Evolutionary conservation across 2,888 invertebrate genomes (phyloP).

Genomic region (Tanypteryx hageni): DNA sequence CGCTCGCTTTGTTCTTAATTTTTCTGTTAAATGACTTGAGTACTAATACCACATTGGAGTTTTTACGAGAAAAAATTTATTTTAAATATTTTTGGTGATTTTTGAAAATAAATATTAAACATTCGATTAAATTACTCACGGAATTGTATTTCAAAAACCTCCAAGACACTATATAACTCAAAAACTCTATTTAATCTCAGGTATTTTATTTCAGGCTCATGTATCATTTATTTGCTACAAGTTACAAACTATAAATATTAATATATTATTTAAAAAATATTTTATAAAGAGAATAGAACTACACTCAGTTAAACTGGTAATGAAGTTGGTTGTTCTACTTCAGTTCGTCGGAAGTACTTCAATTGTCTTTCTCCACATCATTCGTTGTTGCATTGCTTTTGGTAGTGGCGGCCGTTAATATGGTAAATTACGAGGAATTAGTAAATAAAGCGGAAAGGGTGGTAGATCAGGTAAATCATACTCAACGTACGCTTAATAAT

Average conservation of each 20-base stretch:
- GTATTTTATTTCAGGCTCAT: background rate
- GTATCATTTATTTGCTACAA: too few relatives aligned
- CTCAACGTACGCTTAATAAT: background rate
- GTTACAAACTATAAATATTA: too few relatives aligned
- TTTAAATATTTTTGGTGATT: too few relatives aligned
- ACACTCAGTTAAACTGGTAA: background rate
- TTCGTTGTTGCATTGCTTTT: conserved; percentile 36
- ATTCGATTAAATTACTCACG: background rate
- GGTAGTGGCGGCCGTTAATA: conserved; percentile 44
- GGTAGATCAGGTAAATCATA: conserved; percentile 18
- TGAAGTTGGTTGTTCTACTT: conserved; percentile 3
- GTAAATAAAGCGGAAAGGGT: conserved; percentile 59
- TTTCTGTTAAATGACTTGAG: too few relatives aligned
- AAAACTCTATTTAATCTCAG: background rate
- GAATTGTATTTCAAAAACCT: background rate
- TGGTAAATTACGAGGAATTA: conserved; percentile 57
- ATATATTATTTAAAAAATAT: too few relatives aligned
- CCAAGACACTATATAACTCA: background rate
- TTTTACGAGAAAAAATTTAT: too few relatives aligned
- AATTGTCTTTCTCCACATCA: conserved; percentile 68
- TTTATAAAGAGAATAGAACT: too few relatives aligned
- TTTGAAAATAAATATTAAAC: too few relatives aligned
- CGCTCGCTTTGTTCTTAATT: too few relatives aligned
- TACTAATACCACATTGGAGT: too few relatives aligned
- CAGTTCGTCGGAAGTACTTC: conserved; percentile 66